Evolutionary conservation across 2,888 invertebrate genomes (phyloP), one percentile per base, ranked within the genome.

Genomic region (Erebia ligea): DNA sequence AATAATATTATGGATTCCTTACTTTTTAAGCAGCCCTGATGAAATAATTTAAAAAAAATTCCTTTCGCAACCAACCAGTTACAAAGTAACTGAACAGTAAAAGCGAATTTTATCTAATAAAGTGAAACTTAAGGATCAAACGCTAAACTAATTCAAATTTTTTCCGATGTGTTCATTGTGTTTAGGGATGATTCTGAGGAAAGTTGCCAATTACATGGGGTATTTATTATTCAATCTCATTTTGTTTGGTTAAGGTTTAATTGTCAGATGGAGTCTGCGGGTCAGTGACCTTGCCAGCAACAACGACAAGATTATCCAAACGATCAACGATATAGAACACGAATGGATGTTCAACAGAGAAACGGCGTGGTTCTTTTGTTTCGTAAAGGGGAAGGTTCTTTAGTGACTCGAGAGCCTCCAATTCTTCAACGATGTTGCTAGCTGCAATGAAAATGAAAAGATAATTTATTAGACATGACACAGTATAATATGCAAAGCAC

Each of bases 261-360:
- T 84, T 79, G 73, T 86, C 86, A 67, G 85, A 85, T 0, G 87
- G 84, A 13, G 85, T 79, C 71, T 90, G 85, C 1, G 95, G 95
- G 70, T 94, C 91, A 21, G 87, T 89, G 57, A 95, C 86, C 80
- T 95, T 95, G 56, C 95, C 95, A 2, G 95, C 94, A 34, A 95
- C 94, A 2, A 95, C 91, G 0, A 95, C 92, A 25, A 95, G 89
- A 71, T 95, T 92, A 75, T 94, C 94, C 63, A 94, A 82, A 45
- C 90, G 90, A 75, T 95, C 95, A 58, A 95, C 81, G 25, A 96
- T 94, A 81, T 94, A 95, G 86, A 95, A 96, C 69, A 95, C 84
- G 85, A 95, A 96, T 0, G 95, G 95, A 67, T 94, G 94, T 74
- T 95, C 94, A 0, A 95, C 93, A 67, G 87, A 89, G 80, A 95